Base-by-base conservation (phyloP, 2,113 vertebrate genomes). In the Tupaia tana region DNA sequence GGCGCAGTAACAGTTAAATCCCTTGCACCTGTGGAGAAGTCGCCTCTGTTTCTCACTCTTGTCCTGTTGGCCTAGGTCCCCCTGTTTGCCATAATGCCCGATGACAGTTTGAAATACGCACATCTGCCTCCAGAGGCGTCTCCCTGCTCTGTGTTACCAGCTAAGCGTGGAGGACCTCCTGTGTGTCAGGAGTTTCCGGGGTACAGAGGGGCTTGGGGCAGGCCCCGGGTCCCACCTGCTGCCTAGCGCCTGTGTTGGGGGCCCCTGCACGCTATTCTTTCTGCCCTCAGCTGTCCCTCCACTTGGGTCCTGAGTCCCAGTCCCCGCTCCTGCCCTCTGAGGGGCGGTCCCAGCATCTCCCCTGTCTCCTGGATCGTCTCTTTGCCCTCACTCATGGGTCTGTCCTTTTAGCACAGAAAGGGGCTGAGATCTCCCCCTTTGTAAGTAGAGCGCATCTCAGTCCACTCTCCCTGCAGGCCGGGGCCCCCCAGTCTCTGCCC, bases 1-100 rank as follows among this genome's bases (percentile, higher is more conserved):
- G 12, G 31, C 1, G 2, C 2, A 0, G 3, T 25, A 3, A 0
- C 2, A 4, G 19, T 52, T 22, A n/a, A 34, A 2, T 13, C 64
- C 22, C 24, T 14, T 43, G 67, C 0, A 0, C 59, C 69, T 9
- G 0, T 16, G 0, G 1, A 1, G 24, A 59, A 18, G 16, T 70
- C 24, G 2, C 34, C 12, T 58, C 14, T 10, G 0, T 6, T 61
- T 79, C 75, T 25, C 24, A 0, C 25, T 64, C 31, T n/a, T 22
- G 63, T 54, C 89, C 18, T 1, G 43, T 34, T 83, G 27, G 24
- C 3, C 52, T 52, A 52, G 14, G 0, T 6, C 29, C 31, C 15
- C 52, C 52, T 61, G 4, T 43, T 71, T 43, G 83, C 80, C 34
- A 27, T 31, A 43, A 25, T 25, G 69, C 34, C 67, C 0, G 3